Percentiles rank a stretch among this genome's conserved stretches.
phyloP scores from a whole-genome alignment of 2,113 vertebrate species.

The Muntiacus muntjak region DNA sequence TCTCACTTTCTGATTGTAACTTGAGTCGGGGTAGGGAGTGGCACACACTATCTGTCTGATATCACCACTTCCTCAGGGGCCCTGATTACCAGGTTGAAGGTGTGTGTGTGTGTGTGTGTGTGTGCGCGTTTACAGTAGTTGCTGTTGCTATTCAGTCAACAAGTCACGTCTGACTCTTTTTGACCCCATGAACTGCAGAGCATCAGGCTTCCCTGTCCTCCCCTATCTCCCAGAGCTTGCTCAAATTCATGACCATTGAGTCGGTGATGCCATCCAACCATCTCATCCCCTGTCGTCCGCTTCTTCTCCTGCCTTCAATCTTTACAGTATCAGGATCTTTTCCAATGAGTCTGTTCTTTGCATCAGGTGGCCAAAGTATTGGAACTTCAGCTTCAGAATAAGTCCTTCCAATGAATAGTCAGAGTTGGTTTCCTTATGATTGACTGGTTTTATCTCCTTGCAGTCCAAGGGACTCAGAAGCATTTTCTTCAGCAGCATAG shows the following conservation, averaged over 20 bases:
- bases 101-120: not conserved
- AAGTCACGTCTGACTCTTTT: not conserved
- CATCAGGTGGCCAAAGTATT: not conserved
- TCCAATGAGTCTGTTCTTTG: not conserved
- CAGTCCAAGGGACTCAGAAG: not conserved
- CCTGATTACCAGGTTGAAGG: not conserved
- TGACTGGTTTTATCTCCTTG: not conserved
- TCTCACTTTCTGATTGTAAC: not conserved
- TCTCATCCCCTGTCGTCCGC: not conserved
- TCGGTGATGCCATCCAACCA: not conserved
- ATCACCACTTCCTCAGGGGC: not conserved
- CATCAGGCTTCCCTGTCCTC: not conserved
- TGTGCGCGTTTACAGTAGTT: rapidly evolving
- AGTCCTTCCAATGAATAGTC: not conserved
- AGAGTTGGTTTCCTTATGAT: not conserved
- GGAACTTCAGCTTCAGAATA: not conserved
- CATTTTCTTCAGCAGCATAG: not conserved
- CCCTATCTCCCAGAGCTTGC: not conserved
- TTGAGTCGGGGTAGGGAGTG: too few species aligned
- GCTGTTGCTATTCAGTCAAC: not conserved
- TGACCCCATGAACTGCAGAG: not conserved
- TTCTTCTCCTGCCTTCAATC: not conserved
- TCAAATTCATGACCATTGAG: not conserved
- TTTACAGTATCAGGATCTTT: not conserved
- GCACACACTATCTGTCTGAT: not conserved